A percentile compares a stretch with the other conserved stretches of the same genome.
These are phyloP conservation scores for Chrysina gloriosa DNA, from an alignment of 2,888 invertebrate species.

Conservation along the genomic window DNA sequence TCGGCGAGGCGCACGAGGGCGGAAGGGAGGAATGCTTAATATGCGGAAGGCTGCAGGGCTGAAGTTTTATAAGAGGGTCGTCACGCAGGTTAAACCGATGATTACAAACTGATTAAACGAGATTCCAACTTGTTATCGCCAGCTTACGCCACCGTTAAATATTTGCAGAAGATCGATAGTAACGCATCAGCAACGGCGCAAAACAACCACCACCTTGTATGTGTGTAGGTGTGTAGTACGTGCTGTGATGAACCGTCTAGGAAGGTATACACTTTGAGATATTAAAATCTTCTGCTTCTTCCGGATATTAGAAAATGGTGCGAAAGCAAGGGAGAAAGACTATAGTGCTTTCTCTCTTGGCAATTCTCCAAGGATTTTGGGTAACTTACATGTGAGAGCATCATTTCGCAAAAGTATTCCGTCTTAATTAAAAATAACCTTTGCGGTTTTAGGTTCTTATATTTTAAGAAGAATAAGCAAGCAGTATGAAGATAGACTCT, in stretches of 20 bases:
- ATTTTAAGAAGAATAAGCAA: too few species aligned
- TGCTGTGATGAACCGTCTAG: background rate
- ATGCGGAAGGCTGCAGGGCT: slow-evolving; percentile 55
- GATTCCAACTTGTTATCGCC: slow-evolving; percentile 57
- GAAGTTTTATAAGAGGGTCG: slow-evolving; percentile 58
- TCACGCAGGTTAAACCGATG: slow-evolving; percentile 62
- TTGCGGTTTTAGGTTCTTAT: too few species aligned
- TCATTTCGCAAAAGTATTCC: too few species aligned
- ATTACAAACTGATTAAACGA: slow-evolving; percentile 62
- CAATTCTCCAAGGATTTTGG: background rate
- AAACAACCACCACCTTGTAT: background rate
- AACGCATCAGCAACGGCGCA: background rate
- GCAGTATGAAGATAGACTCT: too few species aligned
- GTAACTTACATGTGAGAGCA: too few species aligned
- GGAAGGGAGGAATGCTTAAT: slow-evolving; percentile 51
- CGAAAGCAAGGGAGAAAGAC: background rate
- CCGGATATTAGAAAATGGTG: background rate
- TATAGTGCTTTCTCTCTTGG: background rate
- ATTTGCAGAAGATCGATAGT: slow-evolving; percentile 40
- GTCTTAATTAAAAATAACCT: too few species aligned
- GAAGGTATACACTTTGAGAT: slow-evolving; percentile 5
- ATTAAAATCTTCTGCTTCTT: slow-evolving; percentile 11
- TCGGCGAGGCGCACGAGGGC: background rate
- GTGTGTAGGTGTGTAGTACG: background rate
- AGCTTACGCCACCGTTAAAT: slow-evolving; percentile 56